These are phyloP conservation scores for Mesaphorura yosii DNA, from an alignment of 1,140 invertebrate species.

Conservation along the genomic window DNA sequence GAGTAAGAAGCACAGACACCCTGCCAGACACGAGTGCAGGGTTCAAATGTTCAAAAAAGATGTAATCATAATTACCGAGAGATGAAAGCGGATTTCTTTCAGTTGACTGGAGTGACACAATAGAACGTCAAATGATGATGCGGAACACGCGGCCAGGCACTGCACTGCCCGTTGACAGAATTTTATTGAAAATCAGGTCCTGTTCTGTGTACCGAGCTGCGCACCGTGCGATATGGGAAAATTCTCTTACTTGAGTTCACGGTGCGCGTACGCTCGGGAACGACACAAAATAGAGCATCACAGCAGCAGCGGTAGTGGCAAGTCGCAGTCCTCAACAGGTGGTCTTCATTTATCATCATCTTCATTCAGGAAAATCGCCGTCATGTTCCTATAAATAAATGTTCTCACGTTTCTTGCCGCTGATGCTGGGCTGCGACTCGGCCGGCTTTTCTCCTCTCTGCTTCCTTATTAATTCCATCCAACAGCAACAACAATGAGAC, in stretches of 20 bases:
- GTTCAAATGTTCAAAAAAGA: no score
- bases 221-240: conserved; percentile 25
- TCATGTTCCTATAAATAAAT: conserved; percentile 28
- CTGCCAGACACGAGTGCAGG: no score
- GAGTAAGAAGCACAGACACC: no score
- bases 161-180: no score
- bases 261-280: no score
- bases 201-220: no score
- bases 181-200: no score
- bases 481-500: no score
- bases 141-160: conserved; percentile 28
- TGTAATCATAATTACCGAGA: no score
- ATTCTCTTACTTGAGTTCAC: no score
- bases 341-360: conserved; percentile 32
- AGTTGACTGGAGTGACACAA: conserved; percentile 19
- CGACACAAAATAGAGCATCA: conserved; percentile 29
- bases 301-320: no score
- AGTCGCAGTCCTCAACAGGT: conserved; percentile 31
- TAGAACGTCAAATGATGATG: conserved; percentile 30
- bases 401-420: conserved; percentile 30
- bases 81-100: conserved; percentile 24
- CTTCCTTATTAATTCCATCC: not conserved
- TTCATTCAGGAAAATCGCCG: conserved; percentile 30
- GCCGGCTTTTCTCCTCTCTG: not conserved
- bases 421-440: no score